Percentiles rank a stretch among this genome's conserved stretches.
phyloP scores from a whole-genome alignment of 2,888 invertebrate genomes.

The Polylopha cassiicola region DNA sequence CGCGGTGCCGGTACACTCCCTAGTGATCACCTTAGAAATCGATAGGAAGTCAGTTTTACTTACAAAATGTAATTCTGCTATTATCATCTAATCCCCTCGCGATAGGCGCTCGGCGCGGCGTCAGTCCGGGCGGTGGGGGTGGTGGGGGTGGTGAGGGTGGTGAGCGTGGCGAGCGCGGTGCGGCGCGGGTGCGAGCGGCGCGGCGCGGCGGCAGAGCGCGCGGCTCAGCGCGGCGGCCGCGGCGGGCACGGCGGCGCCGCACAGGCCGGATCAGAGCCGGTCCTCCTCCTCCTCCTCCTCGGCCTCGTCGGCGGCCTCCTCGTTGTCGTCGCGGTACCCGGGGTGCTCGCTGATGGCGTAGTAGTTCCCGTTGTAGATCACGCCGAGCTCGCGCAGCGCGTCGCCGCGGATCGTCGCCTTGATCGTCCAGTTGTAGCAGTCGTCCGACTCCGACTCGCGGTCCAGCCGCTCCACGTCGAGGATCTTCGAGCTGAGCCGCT shows the following conservation, averaged over 20 bases:
- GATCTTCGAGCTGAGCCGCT: constrained; percentile 94
- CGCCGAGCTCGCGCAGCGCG: constrained; percentile 92
- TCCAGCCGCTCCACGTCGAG: constrained; percentile 95
- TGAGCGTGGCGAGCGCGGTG: constrained; percentile 28
- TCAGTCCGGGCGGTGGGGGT: constrained; percentile 18
- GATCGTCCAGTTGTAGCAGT: constrained; percentile 97
- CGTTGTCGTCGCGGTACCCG: constrained; percentile 93
- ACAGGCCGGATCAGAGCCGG: constrained; percentile 78
- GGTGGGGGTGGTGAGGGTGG: constrained; percentile 26
- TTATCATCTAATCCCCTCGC: constrained; percentile 51
- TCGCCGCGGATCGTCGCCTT: constrained; percentile 96
- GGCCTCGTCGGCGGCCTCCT: constrained; percentile 89
- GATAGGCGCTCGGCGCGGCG: constrained; percentile 17
- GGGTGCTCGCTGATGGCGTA: constrained; percentile 97
- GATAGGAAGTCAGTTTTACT: constrained; percentile 75
- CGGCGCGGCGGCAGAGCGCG: constrained; percentile 60
- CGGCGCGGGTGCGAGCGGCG: constrained; percentile 47
- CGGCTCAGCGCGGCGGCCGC: constrained; percentile 62
- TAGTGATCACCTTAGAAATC: constrained; percentile 62
- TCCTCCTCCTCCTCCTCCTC: constrained; percentile 90
- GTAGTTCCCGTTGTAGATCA: constrained; percentile 96
- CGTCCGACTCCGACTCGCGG: constrained; percentile 93
- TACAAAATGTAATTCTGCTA: constrained; percentile 63
- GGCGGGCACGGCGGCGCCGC: constrained; percentile 71
- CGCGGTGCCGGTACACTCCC: constrained; percentile 34